phyloP scores from a whole-genome alignment of 2,888 invertebrate genomes.

The Cosmorhoe ocellata region DNA sequence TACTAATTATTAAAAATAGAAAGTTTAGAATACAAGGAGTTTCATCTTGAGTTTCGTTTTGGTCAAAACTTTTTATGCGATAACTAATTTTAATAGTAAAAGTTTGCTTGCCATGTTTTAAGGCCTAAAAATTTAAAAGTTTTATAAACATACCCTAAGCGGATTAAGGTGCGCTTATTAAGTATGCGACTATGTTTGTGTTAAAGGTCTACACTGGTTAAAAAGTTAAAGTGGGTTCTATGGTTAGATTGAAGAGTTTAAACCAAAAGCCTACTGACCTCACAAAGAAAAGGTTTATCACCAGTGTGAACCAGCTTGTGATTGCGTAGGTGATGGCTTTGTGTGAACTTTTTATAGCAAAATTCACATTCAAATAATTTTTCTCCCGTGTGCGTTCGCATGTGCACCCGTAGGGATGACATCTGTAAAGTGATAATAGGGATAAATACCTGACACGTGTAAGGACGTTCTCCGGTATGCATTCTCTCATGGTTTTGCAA shows the following conservation, averaged over 20 bases:
- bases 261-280: slow-evolving; percentile 55
- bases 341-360: slow-evolving; percentile 60
- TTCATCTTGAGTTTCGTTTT: too few relatives aligned
- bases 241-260: background rate
- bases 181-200: too few relatives aligned
- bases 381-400: slow-evolving; percentile 60
- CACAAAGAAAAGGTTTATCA: slow-evolving; percentile 57
- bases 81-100: too few relatives aligned
- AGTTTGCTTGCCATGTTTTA: too few relatives aligned
- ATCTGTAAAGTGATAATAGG: slow-evolving; percentile 51
- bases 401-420: slow-evolving; percentile 56
- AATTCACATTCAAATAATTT: slow-evolving; percentile 57
- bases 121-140: too few relatives aligned
- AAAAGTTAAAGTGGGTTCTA: too few relatives aligned
- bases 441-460: slow-evolving; percentile 64
- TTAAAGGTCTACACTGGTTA: too few relatives aligned
- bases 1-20: too few relatives aligned
- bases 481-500: slow-evolving; percentile 79
- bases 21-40: too few relatives aligned
- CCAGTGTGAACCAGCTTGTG: slow-evolving; percentile 63
- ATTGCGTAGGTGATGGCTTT: slow-evolving; percentile 62
- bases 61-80: too few relatives aligned
- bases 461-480: slow-evolving; percentile 79
- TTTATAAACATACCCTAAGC: too few relatives aligned
- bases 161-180: too few relatives aligned